phyloP scores from a whole-genome alignment of 2,797 vertebrate genomes.

The Pangasius djambal region DNA sequence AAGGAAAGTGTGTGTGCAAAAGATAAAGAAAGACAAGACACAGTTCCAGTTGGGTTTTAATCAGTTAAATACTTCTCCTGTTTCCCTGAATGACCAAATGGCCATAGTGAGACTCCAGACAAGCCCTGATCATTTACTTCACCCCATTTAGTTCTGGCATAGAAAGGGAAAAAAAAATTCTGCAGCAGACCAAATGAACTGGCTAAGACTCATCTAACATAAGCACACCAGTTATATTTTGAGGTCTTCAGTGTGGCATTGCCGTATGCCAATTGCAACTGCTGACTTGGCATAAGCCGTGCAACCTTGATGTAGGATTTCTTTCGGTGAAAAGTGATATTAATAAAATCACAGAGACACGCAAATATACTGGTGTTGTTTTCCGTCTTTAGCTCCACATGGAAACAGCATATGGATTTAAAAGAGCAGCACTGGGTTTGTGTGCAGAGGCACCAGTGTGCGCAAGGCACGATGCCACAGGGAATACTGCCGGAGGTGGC shows the following conservation, averaged over 20 bases:
- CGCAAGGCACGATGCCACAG: slow-evolving; percentile 6
- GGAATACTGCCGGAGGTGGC: neutral
- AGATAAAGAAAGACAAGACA: slow-evolving; percentile 9
- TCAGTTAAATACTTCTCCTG: slow-evolving; percentile 32
- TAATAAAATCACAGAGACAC: neutral
- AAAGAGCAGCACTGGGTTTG: slow-evolving; percentile 43
- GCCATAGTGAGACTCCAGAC: slow-evolving; percentile 1
- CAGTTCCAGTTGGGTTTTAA: slow-evolving; percentile 36
- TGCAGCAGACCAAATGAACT: slow-evolving; percentile 22
- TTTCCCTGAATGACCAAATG: slow-evolving; percentile 39
- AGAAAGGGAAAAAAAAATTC: neutral
- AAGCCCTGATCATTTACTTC: neutral
- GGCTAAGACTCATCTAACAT: neutral
- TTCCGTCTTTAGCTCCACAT: slow-evolving; percentile 30
- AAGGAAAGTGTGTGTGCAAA: neutral
- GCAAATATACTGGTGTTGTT: slow-evolving; percentile 27
- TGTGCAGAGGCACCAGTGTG: slow-evolving; percentile 23
- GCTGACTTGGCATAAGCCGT: neutral
- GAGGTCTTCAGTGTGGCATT: slow-evolving; percentile 6
- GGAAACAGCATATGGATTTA: slow-evolving; percentile 47
- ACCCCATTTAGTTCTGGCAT: slow-evolving; percentile 8
- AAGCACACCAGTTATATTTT: slow-evolving; percentile 22
- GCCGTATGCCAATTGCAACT: neutral
- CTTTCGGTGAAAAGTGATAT: neutral
- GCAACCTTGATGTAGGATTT: neutral